Conservation (phyloP, 2,888 invertebrate species). For the Drosophila percnosoma region DNA sequence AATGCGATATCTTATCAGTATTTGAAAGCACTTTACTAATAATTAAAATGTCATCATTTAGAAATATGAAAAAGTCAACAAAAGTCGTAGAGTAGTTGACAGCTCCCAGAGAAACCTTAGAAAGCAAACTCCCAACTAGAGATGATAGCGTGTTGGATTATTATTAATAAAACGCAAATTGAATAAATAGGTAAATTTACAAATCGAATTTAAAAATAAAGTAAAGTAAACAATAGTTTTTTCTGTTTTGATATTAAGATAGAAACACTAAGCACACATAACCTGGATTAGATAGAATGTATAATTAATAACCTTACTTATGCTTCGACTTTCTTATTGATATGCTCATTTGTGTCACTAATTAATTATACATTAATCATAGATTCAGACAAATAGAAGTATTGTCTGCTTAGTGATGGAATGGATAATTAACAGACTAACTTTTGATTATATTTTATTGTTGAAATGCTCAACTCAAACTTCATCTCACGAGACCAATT, state of each 20-base stretch:
- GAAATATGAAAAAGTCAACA: slow-evolving; percentile 80
- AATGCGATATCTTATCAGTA: slow-evolving; percentile 77
- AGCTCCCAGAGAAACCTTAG: slow-evolving; percentile 29
- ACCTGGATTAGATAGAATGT: not conserved
- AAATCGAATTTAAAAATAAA: not conserved
- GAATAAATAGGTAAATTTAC: not conserved
- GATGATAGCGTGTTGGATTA: slow-evolving; percentile 1
- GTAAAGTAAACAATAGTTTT: accelerated
- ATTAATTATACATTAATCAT: not conserved
- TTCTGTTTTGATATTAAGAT: not conserved
- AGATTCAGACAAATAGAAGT: not conserved
- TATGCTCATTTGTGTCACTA: not conserved
- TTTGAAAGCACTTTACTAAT: slow-evolving; percentile 82
- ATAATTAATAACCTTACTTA: not conserved
- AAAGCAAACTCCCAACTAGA: slow-evolving; percentile 8
- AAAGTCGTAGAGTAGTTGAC: slow-evolving; percentile 44
- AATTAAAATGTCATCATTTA: slow-evolving; percentile 83
- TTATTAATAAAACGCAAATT: not conserved
- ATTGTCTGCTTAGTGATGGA: not conserved
- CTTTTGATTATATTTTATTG: not conserved
- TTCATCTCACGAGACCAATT: not conserved
- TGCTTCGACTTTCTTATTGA: not conserved
- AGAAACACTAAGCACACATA: not conserved
- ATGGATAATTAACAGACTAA: not conserved
- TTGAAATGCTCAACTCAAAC: not conserved